Percentiles rank a stretch among this genome's conserved stretches.
Conservation (phyloP, 2,888 invertebrate species). For the Ormyrus labotus region DNA sequence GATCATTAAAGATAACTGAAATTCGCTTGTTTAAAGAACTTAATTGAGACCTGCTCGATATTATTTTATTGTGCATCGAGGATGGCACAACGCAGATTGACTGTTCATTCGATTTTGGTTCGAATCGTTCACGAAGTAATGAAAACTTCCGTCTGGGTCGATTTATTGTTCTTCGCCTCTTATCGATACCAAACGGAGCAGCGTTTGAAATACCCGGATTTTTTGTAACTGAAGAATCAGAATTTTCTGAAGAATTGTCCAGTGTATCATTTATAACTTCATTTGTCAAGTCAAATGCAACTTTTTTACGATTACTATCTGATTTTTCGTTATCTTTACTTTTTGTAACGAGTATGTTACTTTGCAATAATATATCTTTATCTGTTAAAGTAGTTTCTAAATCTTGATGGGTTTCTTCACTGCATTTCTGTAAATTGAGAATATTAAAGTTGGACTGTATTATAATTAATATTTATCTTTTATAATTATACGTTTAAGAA, state of each 20-base stretch:
- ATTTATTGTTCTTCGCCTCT: constrained; percentile 62
- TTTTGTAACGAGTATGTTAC: neutral
- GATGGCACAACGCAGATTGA: constrained; percentile 61
- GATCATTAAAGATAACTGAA: constrained; percentile 59
- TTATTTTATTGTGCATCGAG: constrained; percentile 30
- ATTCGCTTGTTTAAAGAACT: constrained; percentile 54
- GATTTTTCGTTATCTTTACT: constrained; percentile 23
- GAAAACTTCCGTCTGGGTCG: constrained; percentile 80
- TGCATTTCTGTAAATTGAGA: constrained; percentile 43
- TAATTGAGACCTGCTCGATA: constrained; percentile 21
- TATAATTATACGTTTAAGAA: neutral
- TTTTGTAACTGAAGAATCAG: constrained; percentile 18
- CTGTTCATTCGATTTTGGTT: constrained; percentile 74
- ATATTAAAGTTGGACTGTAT: too few species aligned
- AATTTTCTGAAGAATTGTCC: constrained; percentile 23
- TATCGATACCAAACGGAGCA: constrained; percentile 53
- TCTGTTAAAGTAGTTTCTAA: neutral
- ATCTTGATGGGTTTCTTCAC: constrained; percentile 23
- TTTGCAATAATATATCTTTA: neutral
- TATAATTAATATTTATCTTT: neutral
- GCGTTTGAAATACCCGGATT: neutral
- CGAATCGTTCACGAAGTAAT: constrained; percentile 79
- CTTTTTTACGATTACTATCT: constrained; percentile 34
- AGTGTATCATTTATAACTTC: constrained; percentile 46
- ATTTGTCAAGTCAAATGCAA: constrained; percentile 39